Percentiles rank a stretch among this genome's conserved stretches.
These are phyloP conservation scores for Uloborus plumipes DNA, from an alignment of 2,888 invertebrate genomes.

Conservation along the genomic window DNA sequence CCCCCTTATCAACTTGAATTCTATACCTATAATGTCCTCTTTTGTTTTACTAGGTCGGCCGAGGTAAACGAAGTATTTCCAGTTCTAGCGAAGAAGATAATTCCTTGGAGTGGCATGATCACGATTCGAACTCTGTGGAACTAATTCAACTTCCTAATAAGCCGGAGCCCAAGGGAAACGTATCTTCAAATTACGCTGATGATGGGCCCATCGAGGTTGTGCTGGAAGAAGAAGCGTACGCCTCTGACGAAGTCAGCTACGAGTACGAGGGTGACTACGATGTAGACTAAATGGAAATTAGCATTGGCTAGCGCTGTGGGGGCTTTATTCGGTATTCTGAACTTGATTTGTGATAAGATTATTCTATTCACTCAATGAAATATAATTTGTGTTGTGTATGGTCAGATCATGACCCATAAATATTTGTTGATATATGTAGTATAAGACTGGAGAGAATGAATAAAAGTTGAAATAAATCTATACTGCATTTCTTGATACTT, in stretches of 20 bases:
- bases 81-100: constrained; percentile 9
- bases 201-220: not conserved
- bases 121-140: not conserved
- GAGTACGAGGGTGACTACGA: constrained; percentile 4
- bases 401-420: too few species aligned
- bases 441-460: too few species aligned
- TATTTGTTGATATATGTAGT: too few species aligned
- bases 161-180: not conserved
- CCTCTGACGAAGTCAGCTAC: constrained; percentile 1
- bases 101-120: constrained; percentile 3
- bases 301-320: not conserved
- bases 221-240: constrained; percentile 18
- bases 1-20: too few species aligned
- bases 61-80: constrained; percentile 25
- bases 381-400: too few species aligned
- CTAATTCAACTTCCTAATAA: constrained; percentile 14
- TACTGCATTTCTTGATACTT: too few species aligned
- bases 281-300: not conserved
- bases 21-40: not conserved
- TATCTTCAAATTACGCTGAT: constrained; percentile 3
- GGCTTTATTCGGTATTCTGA: not conserved
- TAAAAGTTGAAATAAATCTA: too few species aligned
- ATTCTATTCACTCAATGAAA: too few species aligned
- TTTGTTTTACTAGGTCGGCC: constrained; percentile 13
- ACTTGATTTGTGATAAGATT: not conserved